Percentiles rank a stretch among this genome's conserved stretches.
These are phyloP conservation scores for Tetraodon nigroviridis DNA, from an alignment of 2,113 vertebrate species.

Conservation along the genomic window DNA sequence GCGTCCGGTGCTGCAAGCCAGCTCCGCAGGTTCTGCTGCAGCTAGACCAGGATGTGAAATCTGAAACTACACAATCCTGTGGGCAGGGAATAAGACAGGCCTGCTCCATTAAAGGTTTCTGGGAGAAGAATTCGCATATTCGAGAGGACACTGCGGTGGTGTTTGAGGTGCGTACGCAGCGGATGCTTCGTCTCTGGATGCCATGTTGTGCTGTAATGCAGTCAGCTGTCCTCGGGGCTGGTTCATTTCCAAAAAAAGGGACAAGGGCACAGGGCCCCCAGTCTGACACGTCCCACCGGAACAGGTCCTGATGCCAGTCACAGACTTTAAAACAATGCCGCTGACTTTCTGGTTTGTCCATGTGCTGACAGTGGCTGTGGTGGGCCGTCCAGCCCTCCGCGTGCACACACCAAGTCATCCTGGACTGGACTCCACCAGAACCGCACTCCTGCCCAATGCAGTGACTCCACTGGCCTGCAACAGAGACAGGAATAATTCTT, in stretches of 20 bases:
- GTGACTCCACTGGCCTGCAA: slow-evolving; percentile 90
- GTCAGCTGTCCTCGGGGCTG: slow-evolving; percentile 48
- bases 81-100: slow-evolving; percentile 94
- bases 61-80: slow-evolving; percentile 85
- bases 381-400: slow-evolving; percentile 88
- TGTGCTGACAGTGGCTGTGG: slow-evolving; percentile 81
- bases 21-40: slow-evolving; percentile 77
- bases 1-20: slow-evolving; percentile 79
- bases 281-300: slow-evolving; percentile 86
- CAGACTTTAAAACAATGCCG: slow-evolving; percentile 91
- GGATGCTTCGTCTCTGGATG: slow-evolving; percentile 80
- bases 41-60: slow-evolving; percentile 85
- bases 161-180: slow-evolving; percentile 83
- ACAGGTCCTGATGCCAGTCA: slow-evolving; percentile 91
- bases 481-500: slow-evolving; percentile 10
- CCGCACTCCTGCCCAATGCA: slow-evolving; percentile 89
- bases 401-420: slow-evolving; percentile 90
- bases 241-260: slow-evolving; percentile 62
- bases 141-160: slow-evolving; percentile 74
- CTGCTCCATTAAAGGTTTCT: slow-evolving; percentile 80
- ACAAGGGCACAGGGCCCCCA: slow-evolving; percentile 83
- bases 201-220: slow-evolving; percentile 94
- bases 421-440: slow-evolving; percentile 79
- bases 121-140: slow-evolving; percentile 88
- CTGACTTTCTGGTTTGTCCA: slow-evolving; percentile 80